phyloP scores from a whole-genome alignment of 2,888 invertebrate species.

The Steromphala cineraria region DNA sequence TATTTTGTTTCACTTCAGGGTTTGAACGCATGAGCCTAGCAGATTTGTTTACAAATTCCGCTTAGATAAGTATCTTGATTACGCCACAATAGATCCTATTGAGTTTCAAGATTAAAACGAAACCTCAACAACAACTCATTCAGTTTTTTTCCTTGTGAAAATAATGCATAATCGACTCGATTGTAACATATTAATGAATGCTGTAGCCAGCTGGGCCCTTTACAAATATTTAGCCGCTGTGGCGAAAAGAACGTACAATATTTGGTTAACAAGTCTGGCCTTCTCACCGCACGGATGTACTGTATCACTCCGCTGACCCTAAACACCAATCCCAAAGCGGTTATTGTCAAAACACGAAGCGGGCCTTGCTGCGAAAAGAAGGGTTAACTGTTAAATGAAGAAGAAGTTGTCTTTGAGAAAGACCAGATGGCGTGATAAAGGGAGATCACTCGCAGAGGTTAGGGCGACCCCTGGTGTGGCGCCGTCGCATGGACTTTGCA shows the following conservation, averaged over 20 bases:
- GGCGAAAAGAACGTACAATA: background rate
- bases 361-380: conserved; percentile 8
- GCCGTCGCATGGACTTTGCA: background rate
- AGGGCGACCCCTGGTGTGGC: conserved; percentile 11
- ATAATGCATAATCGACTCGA: no score
- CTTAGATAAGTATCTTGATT: no score
- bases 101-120: no score
- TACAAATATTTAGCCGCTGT: background rate
- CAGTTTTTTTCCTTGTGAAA: no score
- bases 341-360: conserved; percentile 15
- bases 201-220: background rate
- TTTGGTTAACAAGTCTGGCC: conserved; percentile 10
- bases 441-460: conserved; percentile 17
- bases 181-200: no score
- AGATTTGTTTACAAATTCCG: no score
- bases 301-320: conserved; percentile 9
- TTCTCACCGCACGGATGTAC: background rate
- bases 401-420: conserved; percentile 13
- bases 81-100: no score
- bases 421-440: conserved; percentile 15
- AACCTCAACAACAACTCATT: no score
- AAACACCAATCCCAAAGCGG: conserved; percentile 13
- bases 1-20: no score
- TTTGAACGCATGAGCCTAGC: no score
- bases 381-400: conserved; percentile 13